Percentiles rank a stretch among this genome's conserved stretches.
Evolutionary conservation across 1,140 invertebrate species (phyloP).

Genomic region (Lycorma delicatula): DNA sequence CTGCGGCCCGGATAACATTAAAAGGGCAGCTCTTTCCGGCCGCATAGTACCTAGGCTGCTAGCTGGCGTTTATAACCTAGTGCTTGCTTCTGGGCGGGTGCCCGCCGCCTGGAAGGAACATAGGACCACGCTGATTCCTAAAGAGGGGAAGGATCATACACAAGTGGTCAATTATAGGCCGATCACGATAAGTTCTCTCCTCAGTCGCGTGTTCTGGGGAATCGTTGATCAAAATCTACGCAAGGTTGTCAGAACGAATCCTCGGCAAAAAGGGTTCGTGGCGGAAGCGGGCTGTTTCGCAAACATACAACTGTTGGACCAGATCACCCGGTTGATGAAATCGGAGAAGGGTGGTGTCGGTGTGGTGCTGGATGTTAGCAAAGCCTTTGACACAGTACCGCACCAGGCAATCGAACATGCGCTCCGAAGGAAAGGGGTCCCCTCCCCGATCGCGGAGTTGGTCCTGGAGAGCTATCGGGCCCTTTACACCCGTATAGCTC

Average conservation of each 20-base stretch:
- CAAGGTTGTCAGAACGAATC: not conserved
- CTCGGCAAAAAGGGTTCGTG: constrained; percentile 28
- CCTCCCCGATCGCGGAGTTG: not conserved
- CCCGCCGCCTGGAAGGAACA: constrained; percentile 27
- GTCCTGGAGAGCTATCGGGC: not conserved
- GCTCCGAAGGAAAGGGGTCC: constrained; percentile 12
- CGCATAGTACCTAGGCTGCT: not conserved
- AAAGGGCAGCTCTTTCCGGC: constrained; percentile 6
- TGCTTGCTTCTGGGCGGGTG: constrained; percentile 12
- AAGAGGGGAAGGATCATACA: constrained; percentile 21
- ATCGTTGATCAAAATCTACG: constrained; percentile 25
- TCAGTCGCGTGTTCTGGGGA: constrained; percentile 23
- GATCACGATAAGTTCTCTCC: constrained; percentile 24
- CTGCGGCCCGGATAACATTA: constrained; percentile 17
- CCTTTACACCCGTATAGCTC: not conserved
- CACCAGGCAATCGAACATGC: constrained; percentile 22
- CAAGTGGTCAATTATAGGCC: constrained; percentile 26
- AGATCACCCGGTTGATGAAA: constrained; percentile 20
- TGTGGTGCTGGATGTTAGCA: constrained; percentile 28
- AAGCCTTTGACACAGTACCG: constrained; percentile 35
- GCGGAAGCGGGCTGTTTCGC: constrained; percentile 20
- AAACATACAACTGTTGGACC: constrained; percentile 16
- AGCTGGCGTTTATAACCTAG: constrained; percentile 11
- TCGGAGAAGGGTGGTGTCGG: constrained; percentile 12
- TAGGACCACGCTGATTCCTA: constrained; percentile 29